A percentile compares a stretch with the other conserved stretches of the same genome.
These are phyloP conservation scores for Archivesica marissinica DNA, from an alignment of 1,140 invertebrate genomes.

Conservation along the genomic window DNA sequence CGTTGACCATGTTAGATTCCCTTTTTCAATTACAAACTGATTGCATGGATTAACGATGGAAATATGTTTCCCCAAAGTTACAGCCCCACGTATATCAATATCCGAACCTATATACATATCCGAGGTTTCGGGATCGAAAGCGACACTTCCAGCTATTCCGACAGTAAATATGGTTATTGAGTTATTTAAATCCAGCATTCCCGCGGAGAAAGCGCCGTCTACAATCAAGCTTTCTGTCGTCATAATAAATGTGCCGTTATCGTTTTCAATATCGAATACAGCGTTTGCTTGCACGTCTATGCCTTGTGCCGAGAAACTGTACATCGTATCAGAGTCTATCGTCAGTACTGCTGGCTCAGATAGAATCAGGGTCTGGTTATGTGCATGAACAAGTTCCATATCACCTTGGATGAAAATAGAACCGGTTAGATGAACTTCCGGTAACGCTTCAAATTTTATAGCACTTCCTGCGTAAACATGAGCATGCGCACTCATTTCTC, in stretches of 20 bases:
- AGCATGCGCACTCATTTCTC: slow-evolving; percentile 61
- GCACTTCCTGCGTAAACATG: slow-evolving; percentile 61
- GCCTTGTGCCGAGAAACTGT: neutral
- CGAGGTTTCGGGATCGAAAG: slow-evolving; percentile 65
- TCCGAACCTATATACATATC: slow-evolving; percentile 65
- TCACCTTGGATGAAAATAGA: slow-evolving; percentile 55
- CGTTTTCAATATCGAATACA: slow-evolving; percentile 22
- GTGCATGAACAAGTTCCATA: slow-evolving; percentile 56
- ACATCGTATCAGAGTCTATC: slow-evolving; percentile 28
- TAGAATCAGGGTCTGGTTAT: slow-evolving; percentile 57
- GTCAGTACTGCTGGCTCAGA: slow-evolving; percentile 39
- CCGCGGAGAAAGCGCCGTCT: slow-evolving; percentile 61
- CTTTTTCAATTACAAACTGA: slow-evolving; percentile 65
- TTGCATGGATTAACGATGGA: slow-evolving; percentile 69
- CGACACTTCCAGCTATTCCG: slow-evolving; percentile 60
- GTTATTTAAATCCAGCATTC: neutral
- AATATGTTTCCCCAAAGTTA: slow-evolving; percentile 62
- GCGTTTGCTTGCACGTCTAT: slow-evolving; percentile 16
- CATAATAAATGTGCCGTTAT: slow-evolving; percentile 38
- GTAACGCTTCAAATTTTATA: slow-evolving; percentile 46
- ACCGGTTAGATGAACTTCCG: slow-evolving; percentile 50
- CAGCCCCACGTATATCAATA: slow-evolving; percentile 62
- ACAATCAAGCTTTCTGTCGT: slow-evolving; percentile 45
- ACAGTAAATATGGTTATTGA: slow-evolving; percentile 61
- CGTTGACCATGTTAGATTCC: slow-evolving; percentile 62